Conservation (phyloP, 1,140 invertebrate genomes). For the Bombyx mori region ASM3026992v2 NC_085125.1:6802501-6803000, state of each 20-base stretch:
- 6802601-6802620: no score
- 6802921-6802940: conserved; percentile 81
- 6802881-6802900: conserved; percentile 42
- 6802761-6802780: no score
- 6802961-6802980: conserved; percentile 81
- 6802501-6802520: no score
- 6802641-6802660: no score
- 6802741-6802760: no score
- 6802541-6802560: no score
- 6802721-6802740: conserved; percentile 30
- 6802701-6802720: conserved; percentile 8
- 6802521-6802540: no score
- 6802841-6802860: conserved; percentile 80
- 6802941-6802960: conserved; percentile 86
- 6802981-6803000: conserved; percentile 75
- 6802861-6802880: conserved; percentile 59
- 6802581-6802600: no score
- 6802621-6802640: no score
- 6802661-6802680: conserved; percentile 26
- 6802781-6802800: no score
- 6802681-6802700: no score
- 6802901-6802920: conserved; percentile 64
- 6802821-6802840: conserved; percentile 67
- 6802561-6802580: no score
- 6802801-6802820: not conserved